phyloP scores from a whole-genome alignment of 2,888 invertebrate species.

The Oeneis ivallda region DNA sequence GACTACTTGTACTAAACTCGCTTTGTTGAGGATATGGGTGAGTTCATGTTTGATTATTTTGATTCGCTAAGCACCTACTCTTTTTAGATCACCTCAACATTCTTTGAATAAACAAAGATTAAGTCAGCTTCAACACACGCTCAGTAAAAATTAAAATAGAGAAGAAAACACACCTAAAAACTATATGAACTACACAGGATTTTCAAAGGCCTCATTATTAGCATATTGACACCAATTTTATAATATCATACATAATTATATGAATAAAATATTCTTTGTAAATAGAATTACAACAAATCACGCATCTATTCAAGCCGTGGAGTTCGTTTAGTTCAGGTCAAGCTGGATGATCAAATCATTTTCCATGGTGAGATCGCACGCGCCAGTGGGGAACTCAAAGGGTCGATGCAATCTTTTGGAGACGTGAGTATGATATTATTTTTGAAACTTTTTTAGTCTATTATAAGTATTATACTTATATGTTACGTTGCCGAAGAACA shows the following conservation, averaged over 20 bases:
- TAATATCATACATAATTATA: too few relatives aligned
- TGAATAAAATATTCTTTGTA: constrained; percentile 33
- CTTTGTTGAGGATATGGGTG: constrained; percentile 88
- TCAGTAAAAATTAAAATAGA: too few relatives aligned
- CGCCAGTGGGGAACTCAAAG: constrained; percentile 87
- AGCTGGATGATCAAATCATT: constrained; percentile 85
- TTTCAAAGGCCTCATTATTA: too few relatives aligned
- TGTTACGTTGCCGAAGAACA: too few relatives aligned
- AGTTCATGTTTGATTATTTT: constrained; percentile 39
- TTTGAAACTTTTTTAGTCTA: neutral
- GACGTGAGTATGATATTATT: constrained; percentile 77
- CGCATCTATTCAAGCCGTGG: constrained; percentile 91
- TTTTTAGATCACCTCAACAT: too few relatives aligned
- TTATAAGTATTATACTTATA: too few relatives aligned
- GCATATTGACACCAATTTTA: too few relatives aligned
- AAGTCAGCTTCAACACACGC: too few relatives aligned
- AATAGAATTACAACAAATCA: constrained; percentile 93
- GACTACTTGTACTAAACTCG: constrained; percentile 75
- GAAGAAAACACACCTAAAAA: too few relatives aligned
- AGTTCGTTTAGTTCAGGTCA: constrained; percentile 86
- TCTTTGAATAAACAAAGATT: too few relatives aligned
- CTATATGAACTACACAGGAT: too few relatives aligned
- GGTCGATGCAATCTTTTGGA: constrained; percentile 86
- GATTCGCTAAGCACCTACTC: too few relatives aligned
- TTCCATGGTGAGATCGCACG: constrained; percentile 92